Percentiles rank a stretch among this genome's conserved stretches.
Conservation (phyloP, 2,888 invertebrate genomes). For the Idaea biselata region DNA sequence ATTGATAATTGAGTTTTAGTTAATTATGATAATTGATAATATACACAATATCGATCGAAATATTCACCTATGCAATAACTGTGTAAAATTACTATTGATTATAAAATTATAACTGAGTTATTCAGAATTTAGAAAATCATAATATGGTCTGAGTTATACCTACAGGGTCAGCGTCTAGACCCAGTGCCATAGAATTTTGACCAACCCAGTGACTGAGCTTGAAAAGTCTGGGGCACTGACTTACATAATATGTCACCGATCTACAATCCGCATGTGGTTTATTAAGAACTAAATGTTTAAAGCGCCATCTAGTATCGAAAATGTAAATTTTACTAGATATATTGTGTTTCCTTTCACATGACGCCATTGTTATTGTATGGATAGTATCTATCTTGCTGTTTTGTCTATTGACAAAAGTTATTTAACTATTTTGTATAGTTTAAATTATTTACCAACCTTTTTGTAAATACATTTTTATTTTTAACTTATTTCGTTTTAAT, state of each 20-base stretch:
- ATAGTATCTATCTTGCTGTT: slow-evolving; percentile 31
- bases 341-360: neutral
- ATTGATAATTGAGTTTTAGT: neutral
- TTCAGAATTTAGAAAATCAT: too few species aligned
- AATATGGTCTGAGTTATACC: too few species aligned
- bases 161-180: too few species aligned
- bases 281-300: neutral
- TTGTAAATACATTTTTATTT: slow-evolving; percentile 20
- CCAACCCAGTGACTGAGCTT: too few species aligned
- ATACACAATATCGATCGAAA: neutral
- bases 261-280: neutral
- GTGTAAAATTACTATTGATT: too few species aligned
- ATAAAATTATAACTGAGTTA: too few species aligned
- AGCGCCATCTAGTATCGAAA: neutral
- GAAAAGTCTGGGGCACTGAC: too few species aligned
- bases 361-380: slow-evolving; percentile 9
- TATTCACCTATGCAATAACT: neutral
- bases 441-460: slow-evolving; percentile 8
- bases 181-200: too few species aligned
- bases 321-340: neutral
- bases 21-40: neutral
- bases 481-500: slow-evolving; percentile 2
- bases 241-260: too few species aligned
- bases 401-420: slow-evolving; percentile 23
- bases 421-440: slow-evolving; percentile 10